Conservation (phyloP, 2,888 invertebrate genomes). For the Megaustenia siamemsis region DNA sequence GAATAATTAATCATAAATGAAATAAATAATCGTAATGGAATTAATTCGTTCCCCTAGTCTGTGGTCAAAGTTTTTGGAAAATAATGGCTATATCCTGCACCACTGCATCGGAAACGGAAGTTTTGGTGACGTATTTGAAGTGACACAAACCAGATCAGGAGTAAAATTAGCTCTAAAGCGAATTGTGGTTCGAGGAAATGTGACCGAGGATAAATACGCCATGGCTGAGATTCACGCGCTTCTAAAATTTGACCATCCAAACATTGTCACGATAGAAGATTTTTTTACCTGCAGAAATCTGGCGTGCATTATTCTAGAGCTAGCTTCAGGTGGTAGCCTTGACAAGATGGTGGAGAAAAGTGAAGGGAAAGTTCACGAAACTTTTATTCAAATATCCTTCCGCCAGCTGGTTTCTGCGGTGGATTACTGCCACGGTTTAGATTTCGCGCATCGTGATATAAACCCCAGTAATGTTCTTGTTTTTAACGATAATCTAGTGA, state of each 20-base stretch:
- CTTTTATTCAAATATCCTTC: conserved; percentile 44
- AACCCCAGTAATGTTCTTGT: conserved; percentile 62
- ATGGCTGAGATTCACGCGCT: conserved; percentile 57
- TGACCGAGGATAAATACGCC: conserved; percentile 53
- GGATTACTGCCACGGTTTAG: conserved; percentile 55
- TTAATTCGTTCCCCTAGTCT: conserved; percentile 33
- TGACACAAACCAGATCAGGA: conserved; percentile 13
- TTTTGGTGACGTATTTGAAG: conserved; percentile 59
- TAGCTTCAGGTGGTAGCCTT: conserved; percentile 58
- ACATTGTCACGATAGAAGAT: conserved; percentile 56
- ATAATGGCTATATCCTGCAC: conserved; percentile 54
- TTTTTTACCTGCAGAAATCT: conserved; percentile 48
- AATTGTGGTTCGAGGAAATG: conserved; percentile 50
- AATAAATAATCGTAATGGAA: too few species aligned
- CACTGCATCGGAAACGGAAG: conserved; percentile 56
- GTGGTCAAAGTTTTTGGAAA: conserved; percentile 50
- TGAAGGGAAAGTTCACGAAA: conserved; percentile 23
- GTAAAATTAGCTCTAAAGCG: conserved; percentile 54
- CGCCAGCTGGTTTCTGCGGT: conserved; percentile 57
- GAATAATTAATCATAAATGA: too few species aligned
- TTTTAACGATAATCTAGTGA: conserved; percentile 51
- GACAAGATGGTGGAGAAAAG: conserved; percentile 51
- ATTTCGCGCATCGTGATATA: conserved; percentile 60
- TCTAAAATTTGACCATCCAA: conserved; percentile 51
- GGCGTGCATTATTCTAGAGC: conserved; percentile 61